A percentile compares a stretch with the other conserved stretches of the same genome.
Evolutionary conservation across 2,113 vertebrate species (phyloP).

Genomic region (Eublepharis macularius): DNA sequence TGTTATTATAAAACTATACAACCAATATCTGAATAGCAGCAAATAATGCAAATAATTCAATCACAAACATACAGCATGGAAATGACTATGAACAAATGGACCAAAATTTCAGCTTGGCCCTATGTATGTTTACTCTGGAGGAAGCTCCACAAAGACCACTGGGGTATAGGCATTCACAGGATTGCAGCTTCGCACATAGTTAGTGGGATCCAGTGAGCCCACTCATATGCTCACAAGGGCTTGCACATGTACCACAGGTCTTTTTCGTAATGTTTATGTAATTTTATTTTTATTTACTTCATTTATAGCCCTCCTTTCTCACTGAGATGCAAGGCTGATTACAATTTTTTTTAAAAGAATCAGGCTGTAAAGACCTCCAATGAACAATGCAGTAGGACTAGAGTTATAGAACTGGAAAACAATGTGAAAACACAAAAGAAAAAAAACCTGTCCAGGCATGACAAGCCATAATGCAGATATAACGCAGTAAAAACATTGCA

Average conservation of each 20-base stretch:
- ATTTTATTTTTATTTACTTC: no score
- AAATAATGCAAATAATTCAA: not conserved
- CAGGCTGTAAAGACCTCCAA: no score
- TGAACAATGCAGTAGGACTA: no score
- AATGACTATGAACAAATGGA: not conserved
- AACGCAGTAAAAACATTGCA: no score
- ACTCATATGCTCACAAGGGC: not conserved
- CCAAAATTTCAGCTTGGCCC: not conserved
- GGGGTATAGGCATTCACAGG: not conserved
- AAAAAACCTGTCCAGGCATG: no score
- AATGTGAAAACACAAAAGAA: no score
- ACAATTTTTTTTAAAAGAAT: no score
- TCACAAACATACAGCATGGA: not conserved
- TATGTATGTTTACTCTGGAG: not conserved
- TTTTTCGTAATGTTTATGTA: not conserved
- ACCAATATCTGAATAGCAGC: rapidly evolving
- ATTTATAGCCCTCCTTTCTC: no score
- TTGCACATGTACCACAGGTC: not conserved
- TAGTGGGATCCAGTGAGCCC: not conserved
- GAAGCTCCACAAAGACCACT: not conserved
- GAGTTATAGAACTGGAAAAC: no score
- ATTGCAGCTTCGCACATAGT: no score
- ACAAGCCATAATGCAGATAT: no score
- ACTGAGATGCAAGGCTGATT: no score
- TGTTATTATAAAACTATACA: not conserved